Percentiles rank a stretch among this genome's conserved stretches.
These are phyloP conservation scores for Ischnus inquisitorius DNA, from an alignment of 2,888 invertebrate genomes.

Conservation along the genomic window DNA sequence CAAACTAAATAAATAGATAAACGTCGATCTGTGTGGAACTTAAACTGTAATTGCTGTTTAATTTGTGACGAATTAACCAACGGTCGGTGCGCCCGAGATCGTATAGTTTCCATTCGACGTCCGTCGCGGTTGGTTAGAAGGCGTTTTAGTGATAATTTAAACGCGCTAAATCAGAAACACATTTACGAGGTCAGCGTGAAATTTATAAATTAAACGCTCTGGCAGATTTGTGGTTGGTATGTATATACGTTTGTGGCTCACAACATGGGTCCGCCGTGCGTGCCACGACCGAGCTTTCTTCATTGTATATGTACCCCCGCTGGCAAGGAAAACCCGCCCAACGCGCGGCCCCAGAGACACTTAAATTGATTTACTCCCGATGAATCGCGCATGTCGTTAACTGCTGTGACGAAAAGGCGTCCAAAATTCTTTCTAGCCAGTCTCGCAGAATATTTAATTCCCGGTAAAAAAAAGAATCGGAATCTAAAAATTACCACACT, in stretches of 20 bases:
- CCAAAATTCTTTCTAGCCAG: not conserved
- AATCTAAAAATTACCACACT: not conserved
- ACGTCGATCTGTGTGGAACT: not conserved
- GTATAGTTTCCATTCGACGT: slow-evolving; percentile 15
- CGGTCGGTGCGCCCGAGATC: slow-evolving; percentile 25
- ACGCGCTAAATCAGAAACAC: slow-evolving; percentile 82
- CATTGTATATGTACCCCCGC: slow-evolving; percentile 69
- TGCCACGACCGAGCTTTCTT: slow-evolving; percentile 23
- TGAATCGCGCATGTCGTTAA: slow-evolving; percentile 30
- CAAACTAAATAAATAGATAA: not conserved
- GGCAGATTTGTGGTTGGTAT: slow-evolving; percentile 82
- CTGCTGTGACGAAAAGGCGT: slow-evolving; percentile 7
- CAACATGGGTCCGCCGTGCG: slow-evolving; percentile 62
- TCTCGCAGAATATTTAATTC: not conserved
- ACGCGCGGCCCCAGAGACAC: not conserved
- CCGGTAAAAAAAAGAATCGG: not conserved
- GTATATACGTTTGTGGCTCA: slow-evolving; percentile 73
- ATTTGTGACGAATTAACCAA: slow-evolving; percentile 38
- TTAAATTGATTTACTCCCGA: slow-evolving; percentile 73
- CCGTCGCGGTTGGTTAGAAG: slow-evolving; percentile 75
- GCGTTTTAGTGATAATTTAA: slow-evolving; percentile 83
- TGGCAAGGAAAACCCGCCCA: slow-evolving; percentile 75
- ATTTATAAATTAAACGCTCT: slow-evolving; percentile 82
- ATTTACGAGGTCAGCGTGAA: slow-evolving; percentile 83
- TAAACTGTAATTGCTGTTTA: slow-evolving; percentile 11